Base-by-base conservation (phyloP, 1,140 invertebrate genomes). In the Drosophila pseudoobscura region DNA sequence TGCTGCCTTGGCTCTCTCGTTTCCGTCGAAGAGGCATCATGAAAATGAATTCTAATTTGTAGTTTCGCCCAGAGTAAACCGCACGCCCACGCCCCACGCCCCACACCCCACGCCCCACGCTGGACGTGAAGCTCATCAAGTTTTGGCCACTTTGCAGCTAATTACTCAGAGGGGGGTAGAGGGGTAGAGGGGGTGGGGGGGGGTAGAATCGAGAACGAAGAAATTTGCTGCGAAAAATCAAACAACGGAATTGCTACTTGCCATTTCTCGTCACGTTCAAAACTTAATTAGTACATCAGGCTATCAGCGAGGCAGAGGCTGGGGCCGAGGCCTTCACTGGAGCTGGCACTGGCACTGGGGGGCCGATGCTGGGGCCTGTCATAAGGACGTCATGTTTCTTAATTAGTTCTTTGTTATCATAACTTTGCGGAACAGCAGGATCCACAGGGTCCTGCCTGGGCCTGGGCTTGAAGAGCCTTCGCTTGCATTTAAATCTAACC, bases 231-330 rank as follows among this genome's bases (percentile, higher is more conserved):
- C 59, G 84, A 73, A 87, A 87, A 87, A 87, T 87, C 83, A 87
- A 87, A 88, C 83, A 83, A 76, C 75, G 83, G 88, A 83, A 87
- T 87, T 78, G 83, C 83, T 75, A 88, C 83, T 87, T 83, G 78
- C 83, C 69, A 88, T 87, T 87, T 87, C 83, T 88, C 75, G 83
- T 87, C 83, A 87, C 83, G 83, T 87, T 78, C 83, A 78, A 88
- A 88, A 87, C 83, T 83, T 87, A 87, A 87, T 87, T 87, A 87
- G 83, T 88, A 88, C 83, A 87, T 88, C 83, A 87, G 82, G 63
- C 75, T 78, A 85, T 17, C 17, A 17, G 68, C 75, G 66, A 50
- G 35, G 59, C 35, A 3, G 66, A 74, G 49, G 66, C 35, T 6
- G 66, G 68, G 49, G 59, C 17, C 17, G 17, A 17, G 17, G 17